A percentile compares a stretch with the other conserved stretches of the same genome.
Evolutionary conservation across 2,113 vertebrate genomes (phyloP).

Genomic region (Oreochromis aureus): DNA sequence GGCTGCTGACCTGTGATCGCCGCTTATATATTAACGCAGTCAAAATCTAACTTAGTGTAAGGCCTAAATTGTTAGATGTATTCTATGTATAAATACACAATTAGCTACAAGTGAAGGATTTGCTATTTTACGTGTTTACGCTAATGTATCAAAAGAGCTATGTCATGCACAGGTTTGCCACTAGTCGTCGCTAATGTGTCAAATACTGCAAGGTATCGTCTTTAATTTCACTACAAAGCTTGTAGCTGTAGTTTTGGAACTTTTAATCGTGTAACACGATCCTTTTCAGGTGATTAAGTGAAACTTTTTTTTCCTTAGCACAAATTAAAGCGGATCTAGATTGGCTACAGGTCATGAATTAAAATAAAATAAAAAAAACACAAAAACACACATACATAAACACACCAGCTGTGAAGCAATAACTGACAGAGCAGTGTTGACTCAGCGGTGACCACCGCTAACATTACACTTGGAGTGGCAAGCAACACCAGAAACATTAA

Average conservation of each 20-base stretch:
- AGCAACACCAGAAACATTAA: not conserved
- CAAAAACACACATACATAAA: too few relatives aligned
- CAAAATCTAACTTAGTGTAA: not conserved
- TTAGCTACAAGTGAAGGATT: not conserved
- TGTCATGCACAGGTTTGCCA: not conserved
- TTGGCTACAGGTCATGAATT: not conserved
- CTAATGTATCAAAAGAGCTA: not conserved
- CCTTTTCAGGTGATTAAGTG: not conserved
- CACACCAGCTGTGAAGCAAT: not conserved
- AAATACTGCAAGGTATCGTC: not conserved
- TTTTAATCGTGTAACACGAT: not conserved
- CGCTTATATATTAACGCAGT: not conserved
- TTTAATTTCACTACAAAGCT: not conserved
- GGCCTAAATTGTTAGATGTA: not conserved
- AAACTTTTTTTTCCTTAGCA: not conserved
- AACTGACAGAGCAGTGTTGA: not conserved
- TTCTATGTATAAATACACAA: not conserved
- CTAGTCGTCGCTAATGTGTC: not conserved
- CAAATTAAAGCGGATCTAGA: not conserved
- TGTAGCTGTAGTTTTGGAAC: not conserved
- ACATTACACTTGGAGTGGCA: not conserved
- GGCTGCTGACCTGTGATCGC: not conserved
- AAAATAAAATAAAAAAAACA: not conserved
- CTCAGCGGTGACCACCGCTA: not conserved
- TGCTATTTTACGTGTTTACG: not conserved